Conservation (phyloP, 2,888 invertebrate genomes). For the Apotomis capreana region DNA sequence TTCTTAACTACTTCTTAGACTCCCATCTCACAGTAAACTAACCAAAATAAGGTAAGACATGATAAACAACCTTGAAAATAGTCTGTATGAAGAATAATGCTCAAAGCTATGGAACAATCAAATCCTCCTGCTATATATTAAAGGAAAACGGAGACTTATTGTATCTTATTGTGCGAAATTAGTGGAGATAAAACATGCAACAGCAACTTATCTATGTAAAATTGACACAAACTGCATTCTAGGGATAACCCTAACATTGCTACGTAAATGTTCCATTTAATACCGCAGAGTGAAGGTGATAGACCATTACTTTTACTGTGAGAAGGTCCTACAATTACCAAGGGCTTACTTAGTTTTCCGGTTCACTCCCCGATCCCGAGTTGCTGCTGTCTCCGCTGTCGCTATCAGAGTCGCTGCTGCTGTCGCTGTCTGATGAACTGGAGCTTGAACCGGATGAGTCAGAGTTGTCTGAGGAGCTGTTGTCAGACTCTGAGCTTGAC, state of each 20-base stretch:
- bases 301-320: slow-evolving; percentile 16
- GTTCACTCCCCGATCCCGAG: slow-evolving; percentile 59
- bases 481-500: slow-evolving; percentile 62
- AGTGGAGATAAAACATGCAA: neutral
- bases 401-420: slow-evolving; percentile 64
- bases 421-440: slow-evolving; percentile 62
- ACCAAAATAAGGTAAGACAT: too few species aligned
- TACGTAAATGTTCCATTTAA: neutral
- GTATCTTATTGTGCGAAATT: too few species aligned
- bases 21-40: slow-evolving; percentile 24
- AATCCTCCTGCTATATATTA: too few species aligned
- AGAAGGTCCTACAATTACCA: slow-evolving; percentile 26
- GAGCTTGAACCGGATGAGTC: slow-evolving; percentile 62
- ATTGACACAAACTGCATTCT: slow-evolving; percentile 1
- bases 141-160: too few species aligned
- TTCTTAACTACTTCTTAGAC: slow-evolving; percentile 27
- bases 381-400: slow-evolving; percentile 57
- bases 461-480: slow-evolving; percentile 65
- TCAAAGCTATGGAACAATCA: too few species aligned
- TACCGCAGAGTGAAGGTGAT: neutral
- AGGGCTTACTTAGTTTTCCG: slow-evolving; percentile 42
- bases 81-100: too few species aligned
- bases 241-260: neutral
- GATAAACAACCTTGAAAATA: neutral
- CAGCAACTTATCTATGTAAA: slow-evolving; percentile 1